Percentiles rank a stretch among this genome's conserved stretches.
phyloP scores from a whole-genome alignment of 2,888 invertebrate species.

The Archips crataeganus region DNA sequence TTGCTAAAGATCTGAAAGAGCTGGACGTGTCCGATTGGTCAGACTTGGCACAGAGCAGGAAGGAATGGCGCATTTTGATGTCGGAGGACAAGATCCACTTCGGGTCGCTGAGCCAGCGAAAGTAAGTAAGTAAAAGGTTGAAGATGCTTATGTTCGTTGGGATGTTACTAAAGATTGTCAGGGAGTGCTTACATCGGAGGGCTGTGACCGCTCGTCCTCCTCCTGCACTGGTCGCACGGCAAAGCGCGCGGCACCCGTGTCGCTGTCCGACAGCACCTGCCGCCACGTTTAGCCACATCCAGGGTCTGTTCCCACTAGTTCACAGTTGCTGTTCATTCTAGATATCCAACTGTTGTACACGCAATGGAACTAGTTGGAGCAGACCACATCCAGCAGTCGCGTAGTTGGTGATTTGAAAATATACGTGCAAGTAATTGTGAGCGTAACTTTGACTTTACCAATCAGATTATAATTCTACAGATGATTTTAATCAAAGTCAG shows the following conservation, averaged over 20 bases:
- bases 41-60: no score
- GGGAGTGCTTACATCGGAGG: conserved; percentile 78
- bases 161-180: conserved; percentile 31
- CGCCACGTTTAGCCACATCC: conserved; percentile 47
- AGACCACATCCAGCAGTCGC: conserved; percentile 4
- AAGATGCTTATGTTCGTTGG: conserved; percentile 23
- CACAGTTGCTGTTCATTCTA: neutral
- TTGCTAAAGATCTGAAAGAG: no score
- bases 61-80: no score
- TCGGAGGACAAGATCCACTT: no score
- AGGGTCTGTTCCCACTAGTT: conserved; percentile 23
- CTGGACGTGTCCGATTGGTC: no score
- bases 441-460: no score
- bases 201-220: conserved; percentile 87
- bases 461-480: neutral
- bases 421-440: neutral
- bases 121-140: no score
- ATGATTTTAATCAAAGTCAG: neutral
- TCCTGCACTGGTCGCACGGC: conserved; percentile 89
- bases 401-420: conserved; percentile 43
- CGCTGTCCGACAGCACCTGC: conserved; percentile 84
- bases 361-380: neutral
- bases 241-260: conserved; percentile 85
- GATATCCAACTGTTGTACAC: neutral
- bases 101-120: no score